Conservation (phyloP, 35 echinoderm and acorn worm species). For the Apostichopus japonicus region DNA sequence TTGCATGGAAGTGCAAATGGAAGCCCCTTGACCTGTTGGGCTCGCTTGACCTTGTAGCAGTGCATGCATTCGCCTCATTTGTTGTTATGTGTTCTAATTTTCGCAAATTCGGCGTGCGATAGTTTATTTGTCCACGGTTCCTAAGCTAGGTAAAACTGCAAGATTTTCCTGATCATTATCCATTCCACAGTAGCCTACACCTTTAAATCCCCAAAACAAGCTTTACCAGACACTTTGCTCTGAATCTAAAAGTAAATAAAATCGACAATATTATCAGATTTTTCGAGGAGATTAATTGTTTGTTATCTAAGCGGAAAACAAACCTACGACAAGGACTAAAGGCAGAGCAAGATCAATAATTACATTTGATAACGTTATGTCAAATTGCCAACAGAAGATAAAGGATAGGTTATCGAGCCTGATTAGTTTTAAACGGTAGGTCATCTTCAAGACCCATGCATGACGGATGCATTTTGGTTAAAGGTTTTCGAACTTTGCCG, state of each 20-base stretch:
- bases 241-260: neutral
- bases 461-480: neutral
- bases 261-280: constrained; percentile 45
- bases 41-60: no score
- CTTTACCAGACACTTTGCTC: constrained; percentile 10
- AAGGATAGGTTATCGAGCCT: constrained; percentile 2
- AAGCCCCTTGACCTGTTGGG: no score
- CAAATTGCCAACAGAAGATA: constrained; percentile 13
- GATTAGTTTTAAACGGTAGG: constrained; percentile 4
- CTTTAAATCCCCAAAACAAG: neutral
- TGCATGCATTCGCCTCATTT: no score
- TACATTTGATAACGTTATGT: constrained; percentile 2
- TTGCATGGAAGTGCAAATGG: no score
- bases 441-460: neutral
- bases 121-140: no score
- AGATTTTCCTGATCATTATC: no score
- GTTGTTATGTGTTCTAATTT: no score
- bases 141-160: no score
- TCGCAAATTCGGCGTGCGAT: no score
- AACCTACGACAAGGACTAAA: neutral
- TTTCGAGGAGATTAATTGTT: constrained; percentile 25
- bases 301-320: neutral
- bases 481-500: constrained; percentile 8
- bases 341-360: neutral
- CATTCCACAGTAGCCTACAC: neutral